Evolutionary conservation across 2,113 vertebrate genomes (phyloP).

Genomic region (Terrapene triunguis): DNA sequence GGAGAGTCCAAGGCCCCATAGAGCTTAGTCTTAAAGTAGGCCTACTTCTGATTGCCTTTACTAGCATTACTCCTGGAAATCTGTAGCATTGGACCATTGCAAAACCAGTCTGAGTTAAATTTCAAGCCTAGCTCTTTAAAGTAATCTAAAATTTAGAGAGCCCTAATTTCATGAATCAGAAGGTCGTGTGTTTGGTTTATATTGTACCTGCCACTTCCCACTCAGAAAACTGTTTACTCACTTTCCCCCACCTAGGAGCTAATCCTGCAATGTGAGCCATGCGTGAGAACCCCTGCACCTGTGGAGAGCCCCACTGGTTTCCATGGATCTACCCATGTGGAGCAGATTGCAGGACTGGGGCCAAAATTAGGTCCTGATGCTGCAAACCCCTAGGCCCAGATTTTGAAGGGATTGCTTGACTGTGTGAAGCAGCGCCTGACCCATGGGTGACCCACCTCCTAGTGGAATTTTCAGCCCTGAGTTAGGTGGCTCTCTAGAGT

Average conservation of each 20-base stretch:
- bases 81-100: background rate
- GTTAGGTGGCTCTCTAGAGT: too few relatives aligned
- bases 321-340: background rate
- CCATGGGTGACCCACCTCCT: too few relatives aligned
- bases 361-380: background rate
- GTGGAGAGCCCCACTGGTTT: too few relatives aligned
- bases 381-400: background rate
- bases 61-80: background rate
- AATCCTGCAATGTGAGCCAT: too few relatives aligned
- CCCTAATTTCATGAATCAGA: background rate
- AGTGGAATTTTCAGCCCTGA: too few relatives aligned
- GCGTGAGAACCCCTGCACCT: background rate
- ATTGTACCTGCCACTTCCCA: background rate
- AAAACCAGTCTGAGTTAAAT: background rate
- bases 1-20: background rate
- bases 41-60: background rate
- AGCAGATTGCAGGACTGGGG: background rate
- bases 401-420: background rate
- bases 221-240: background rate
- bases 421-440: too few relatives aligned
- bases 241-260: background rate
- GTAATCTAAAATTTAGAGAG: background rate
- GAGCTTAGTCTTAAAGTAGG: too few relatives aligned
- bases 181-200: background rate
- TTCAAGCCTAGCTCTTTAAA: background rate